These are phyloP conservation scores for Lampris megalopsis DNA, from an alignment of 2,113 vertebrate genomes.

Conservation along the genomic window DNA sequence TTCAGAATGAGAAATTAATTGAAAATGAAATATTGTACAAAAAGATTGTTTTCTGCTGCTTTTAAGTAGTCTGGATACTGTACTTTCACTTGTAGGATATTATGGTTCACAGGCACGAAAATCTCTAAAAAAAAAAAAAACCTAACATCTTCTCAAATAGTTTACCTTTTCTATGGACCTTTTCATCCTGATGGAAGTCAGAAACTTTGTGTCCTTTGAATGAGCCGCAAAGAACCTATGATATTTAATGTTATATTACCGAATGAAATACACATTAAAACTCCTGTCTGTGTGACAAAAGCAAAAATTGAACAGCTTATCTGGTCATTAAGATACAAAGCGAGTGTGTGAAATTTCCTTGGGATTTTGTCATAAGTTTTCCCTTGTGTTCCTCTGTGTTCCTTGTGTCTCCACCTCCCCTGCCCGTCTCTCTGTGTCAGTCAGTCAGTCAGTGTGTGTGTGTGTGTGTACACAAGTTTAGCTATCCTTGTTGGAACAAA, in stretches of 20 bases:
- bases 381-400: too few relatives aligned
- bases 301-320: constrained; percentile 11
- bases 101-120: constrained; percentile 40
- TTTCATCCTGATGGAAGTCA: constrained; percentile 16
- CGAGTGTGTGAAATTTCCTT: neutral
- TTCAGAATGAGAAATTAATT: constrained; percentile 81
- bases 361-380: too few relatives aligned
- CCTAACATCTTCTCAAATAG: constrained; percentile 29
- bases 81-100: constrained; percentile 32
- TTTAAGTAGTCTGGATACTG: constrained; percentile 15
- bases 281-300: constrained; percentile 21
- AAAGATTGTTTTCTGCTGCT: constrained; percentile 58
- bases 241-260: constrained; percentile 13
- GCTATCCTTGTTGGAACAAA: too few relatives aligned
- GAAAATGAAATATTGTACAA: constrained; percentile 67
- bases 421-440: too few relatives aligned
- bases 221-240: constrained; percentile 21
- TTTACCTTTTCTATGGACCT: constrained; percentile 29
- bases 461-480: too few relatives aligned
- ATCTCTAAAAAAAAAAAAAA: constrained; percentile 22
- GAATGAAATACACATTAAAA: neutral
- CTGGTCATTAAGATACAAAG: constrained; percentile 16
- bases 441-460: too few relatives aligned
- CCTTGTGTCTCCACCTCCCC: too few relatives aligned
- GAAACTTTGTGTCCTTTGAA: constrained; percentile 14